Evolutionary conservation across 2,888 invertebrate genomes (phyloP).

Genomic region (Lepidochitona cinerea): DNA sequence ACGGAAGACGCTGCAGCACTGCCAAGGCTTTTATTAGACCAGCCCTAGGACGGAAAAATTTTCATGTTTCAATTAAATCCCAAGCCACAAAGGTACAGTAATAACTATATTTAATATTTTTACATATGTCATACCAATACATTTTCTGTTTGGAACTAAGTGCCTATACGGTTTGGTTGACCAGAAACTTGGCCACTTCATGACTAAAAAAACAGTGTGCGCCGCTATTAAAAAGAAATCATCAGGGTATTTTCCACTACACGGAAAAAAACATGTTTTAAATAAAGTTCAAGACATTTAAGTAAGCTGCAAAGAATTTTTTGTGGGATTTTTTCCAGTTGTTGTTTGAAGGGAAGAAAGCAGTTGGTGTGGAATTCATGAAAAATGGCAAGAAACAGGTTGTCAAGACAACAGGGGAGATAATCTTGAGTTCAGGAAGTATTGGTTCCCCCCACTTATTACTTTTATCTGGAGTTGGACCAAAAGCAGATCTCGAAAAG

Average conservation of each 20-base stretch:
- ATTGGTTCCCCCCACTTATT: conserved; percentile 68
- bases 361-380: conserved; percentile 55
- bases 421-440: conserved; percentile 68
- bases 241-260: no score
- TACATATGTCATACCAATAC: no score
- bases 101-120: no score
- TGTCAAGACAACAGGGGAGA: conserved; percentile 54
- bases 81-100: conserved; percentile 58
- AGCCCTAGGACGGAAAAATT: conserved; percentile 49
- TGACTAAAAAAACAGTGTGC: no score
- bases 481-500: conserved; percentile 60
- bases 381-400: conserved; percentile 45
- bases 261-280: no score
- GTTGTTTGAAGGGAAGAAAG: conserved; percentile 50
- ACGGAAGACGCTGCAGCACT: conserved; percentile 62
- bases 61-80: conserved; percentile 56
- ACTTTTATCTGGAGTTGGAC: conserved; percentile 69
- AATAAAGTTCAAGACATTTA: no score
- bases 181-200: no score
- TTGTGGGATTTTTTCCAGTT: conserved; percentile 49
- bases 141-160: no score
- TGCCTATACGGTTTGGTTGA: no score
- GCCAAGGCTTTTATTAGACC: conserved; percentile 61
- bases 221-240: no score
- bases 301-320: no score